Conservation (phyloP, 2,888 invertebrate genomes). For the Hanleya hanleyi region DNA sequence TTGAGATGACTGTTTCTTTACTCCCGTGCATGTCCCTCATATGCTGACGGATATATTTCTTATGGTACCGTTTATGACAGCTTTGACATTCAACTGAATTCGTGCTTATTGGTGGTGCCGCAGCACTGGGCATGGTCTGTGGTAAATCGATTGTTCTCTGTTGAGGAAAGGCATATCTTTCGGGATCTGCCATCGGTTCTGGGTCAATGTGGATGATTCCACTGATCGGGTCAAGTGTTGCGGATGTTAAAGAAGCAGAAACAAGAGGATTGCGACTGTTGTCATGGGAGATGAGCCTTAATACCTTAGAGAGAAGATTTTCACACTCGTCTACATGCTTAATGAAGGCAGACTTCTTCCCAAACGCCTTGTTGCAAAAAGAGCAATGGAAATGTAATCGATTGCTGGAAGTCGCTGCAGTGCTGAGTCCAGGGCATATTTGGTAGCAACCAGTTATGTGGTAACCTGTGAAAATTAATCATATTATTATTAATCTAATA, state of each 20-base stretch:
- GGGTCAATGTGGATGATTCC: not conserved
- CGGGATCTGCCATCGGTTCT: not conserved
- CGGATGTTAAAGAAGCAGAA: too few species aligned
- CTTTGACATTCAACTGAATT: not conserved
- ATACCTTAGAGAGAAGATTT: not conserved
- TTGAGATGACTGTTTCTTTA: not conserved
- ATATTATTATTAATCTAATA: too few species aligned
- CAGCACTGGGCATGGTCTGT: not conserved
- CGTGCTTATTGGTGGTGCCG: not conserved
- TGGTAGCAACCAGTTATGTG: too few species aligned
- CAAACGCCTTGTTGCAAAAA: not conserved
- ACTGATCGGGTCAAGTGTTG: too few species aligned
- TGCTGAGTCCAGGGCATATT: too few species aligned
- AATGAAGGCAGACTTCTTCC: not conserved
- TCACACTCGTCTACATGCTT: not conserved
- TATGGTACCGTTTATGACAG: not conserved
- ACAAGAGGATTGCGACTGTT: too few species aligned
- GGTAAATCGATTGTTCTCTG: not conserved
- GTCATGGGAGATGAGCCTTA: too few species aligned
- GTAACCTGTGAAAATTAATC: too few species aligned
- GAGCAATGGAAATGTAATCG: not conserved
- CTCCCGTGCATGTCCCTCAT: not conserved
- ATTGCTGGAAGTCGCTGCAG: not conserved
- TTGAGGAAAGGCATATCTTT: not conserved
- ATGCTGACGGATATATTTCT: not conserved